A percentile compares a stretch with the other conserved stretches of the same genome.
phyloP scores from a whole-genome alignment of 2,113 vertebrate species.

The Oryzias celebensis region DNA sequence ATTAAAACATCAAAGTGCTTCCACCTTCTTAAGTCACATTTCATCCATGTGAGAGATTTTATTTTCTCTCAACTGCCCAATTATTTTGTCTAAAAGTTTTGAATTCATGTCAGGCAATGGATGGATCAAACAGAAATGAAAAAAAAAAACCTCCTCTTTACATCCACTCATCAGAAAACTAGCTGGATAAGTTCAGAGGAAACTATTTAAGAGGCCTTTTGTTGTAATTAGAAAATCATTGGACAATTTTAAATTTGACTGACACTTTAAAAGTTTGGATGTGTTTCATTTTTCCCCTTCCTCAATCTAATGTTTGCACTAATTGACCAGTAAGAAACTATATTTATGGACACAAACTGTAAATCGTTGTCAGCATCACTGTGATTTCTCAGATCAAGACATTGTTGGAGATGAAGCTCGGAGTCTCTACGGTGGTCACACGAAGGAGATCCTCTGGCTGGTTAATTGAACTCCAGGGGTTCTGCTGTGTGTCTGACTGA shows the following conservation, averaged over 20 bases:
- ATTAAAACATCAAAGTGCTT: too few relatives aligned
- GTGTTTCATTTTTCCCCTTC: too few relatives aligned
- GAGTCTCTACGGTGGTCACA: conserved; percentile 28
- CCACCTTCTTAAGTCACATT: not conserved
- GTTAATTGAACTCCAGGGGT: conserved; percentile 65
- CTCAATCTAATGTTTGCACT: too few relatives aligned
- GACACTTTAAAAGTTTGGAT: too few relatives aligned
- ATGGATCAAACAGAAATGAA: conserved; percentile 33
- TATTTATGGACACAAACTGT: conserved; percentile 11
- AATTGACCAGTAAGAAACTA: not conserved
- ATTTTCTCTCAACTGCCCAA: conserved; percentile 34
- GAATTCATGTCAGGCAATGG: conserved; percentile 39
- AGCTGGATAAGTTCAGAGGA: too few relatives aligned
- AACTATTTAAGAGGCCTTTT: too few relatives aligned
- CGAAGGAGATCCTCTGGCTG: conserved; percentile 40
- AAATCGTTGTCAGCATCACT: conserved; percentile 28
- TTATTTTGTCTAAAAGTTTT: conserved; percentile 38
- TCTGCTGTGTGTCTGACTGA: conserved; percentile 45
- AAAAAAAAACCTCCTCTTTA: not conserved
- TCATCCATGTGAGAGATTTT: conserved; percentile 2
- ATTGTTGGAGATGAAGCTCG: conserved; percentile 40
- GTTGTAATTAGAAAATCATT: too few relatives aligned
- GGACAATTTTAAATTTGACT: too few relatives aligned
- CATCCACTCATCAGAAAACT: too few relatives aligned
- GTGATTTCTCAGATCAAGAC: conserved; percentile 42